Evolutionary conservation across 1,140 invertebrate genomes (phyloP).

Genomic region (Nasonia longicornis): DNA sequence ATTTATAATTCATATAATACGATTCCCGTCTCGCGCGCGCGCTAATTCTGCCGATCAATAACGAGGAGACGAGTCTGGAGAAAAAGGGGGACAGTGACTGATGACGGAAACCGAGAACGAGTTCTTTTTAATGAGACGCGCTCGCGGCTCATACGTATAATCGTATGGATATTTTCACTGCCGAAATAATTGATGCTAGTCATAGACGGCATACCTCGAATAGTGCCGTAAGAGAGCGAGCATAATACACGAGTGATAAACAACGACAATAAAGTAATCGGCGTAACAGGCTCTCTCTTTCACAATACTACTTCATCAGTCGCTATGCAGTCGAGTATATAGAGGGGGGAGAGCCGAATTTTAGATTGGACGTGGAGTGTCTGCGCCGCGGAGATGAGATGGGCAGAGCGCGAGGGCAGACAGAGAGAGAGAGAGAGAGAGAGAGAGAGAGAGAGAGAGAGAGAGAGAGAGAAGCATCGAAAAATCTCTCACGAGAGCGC

Average conservation of each 20-base stretch:
- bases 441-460: background rate
- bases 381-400: background rate
- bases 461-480: background rate
- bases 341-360: background rate
- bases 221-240: too few relatives aligned
- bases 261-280: constrained; percentile 1
- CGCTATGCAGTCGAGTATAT: background rate
- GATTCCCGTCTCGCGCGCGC: background rate
- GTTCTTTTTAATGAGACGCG: background rate
- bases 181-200: too few relatives aligned
- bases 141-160: background rate
- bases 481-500: background rate
- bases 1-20: background rate
- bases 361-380: background rate
- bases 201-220: too few relatives aligned
- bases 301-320: background rate
- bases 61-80: background rate
- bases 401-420: background rate
- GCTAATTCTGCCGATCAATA: too few relatives aligned
- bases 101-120: background rate
- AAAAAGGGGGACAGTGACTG: background rate
- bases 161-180: too few relatives aligned
- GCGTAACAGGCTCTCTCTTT: background rate
- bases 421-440: background rate
- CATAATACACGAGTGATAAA: background rate